phyloP scores from a whole-genome alignment of 2,797 vertebrate species.

The Sorex maritimensis region DNA sequence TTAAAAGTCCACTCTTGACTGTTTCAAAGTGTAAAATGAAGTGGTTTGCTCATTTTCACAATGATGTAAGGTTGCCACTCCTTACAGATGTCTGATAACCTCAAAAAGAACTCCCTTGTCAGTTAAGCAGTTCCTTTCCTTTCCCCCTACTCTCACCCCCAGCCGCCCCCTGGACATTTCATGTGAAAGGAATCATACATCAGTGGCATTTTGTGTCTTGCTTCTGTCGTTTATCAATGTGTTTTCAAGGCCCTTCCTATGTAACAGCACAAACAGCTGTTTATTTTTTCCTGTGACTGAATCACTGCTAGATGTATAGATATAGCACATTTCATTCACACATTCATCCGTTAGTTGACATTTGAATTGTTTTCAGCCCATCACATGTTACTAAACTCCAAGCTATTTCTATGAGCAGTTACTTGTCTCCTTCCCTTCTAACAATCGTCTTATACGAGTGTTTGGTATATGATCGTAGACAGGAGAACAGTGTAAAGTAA shows the following conservation, averaged over 20 bases:
- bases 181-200: not conserved
- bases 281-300: not conserved
- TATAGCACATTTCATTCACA: too few species aligned
- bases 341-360: too few species aligned
- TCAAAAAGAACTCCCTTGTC: not conserved
- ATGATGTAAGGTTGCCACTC: not conserved
- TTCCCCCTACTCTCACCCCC: too few species aligned
- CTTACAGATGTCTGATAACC: not conserved
- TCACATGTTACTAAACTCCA: not conserved
- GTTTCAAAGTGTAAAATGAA: not conserved
- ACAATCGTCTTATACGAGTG: not conserved
- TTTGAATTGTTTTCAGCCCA: too few species aligned
- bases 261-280: not conserved
- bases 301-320: not conserved
- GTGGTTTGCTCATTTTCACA: not conserved
- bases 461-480: not conserved
- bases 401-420: not conserved
- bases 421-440: not conserved
- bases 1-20: not conserved
- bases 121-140: not conserved
- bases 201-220: not conserved
- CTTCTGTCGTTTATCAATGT: too few species aligned
- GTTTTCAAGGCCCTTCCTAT: too few species aligned
- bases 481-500: not conserved
- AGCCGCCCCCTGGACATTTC: not conserved